Conservation (phyloP, 2,888 invertebrate species). For the Halictus ligatus region DNA sequence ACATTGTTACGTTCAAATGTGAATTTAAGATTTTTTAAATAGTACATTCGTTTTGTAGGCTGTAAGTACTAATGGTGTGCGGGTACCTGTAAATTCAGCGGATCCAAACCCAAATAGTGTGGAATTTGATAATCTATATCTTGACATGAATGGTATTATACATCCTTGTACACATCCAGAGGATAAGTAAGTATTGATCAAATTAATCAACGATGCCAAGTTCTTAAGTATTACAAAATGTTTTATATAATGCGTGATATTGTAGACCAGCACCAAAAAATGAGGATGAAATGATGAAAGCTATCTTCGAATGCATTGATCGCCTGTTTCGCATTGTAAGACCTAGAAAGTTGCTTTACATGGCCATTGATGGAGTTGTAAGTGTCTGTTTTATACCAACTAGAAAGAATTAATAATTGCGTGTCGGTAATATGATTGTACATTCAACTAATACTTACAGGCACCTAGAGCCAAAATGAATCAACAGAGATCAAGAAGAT, state of each 20-base stretch:
- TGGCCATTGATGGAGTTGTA: constrained; percentile 99
- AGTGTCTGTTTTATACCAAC: constrained; percentile 79
- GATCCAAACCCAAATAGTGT: constrained; percentile 97
- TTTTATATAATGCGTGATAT: not conserved
- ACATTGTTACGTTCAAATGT: not conserved
- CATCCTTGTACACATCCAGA: constrained; percentile 99
- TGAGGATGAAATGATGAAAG: constrained; percentile 99
- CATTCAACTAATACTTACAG: constrained; percentile 78
- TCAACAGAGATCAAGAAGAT: constrained; percentile 98
- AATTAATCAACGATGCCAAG: not conserved
- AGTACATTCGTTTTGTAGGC: constrained; percentile 85
- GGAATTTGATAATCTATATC: constrained; percentile 98
- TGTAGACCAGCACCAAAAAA: constrained; percentile 95
- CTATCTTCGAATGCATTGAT: constrained; percentile 99
- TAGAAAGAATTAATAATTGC: not conserved
- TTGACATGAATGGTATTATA: constrained; percentile 99
- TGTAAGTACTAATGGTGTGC: constrained; percentile 90
- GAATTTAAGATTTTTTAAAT: not conserved
- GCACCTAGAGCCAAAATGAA: constrained; percentile 99
- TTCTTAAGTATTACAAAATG: not conserved
- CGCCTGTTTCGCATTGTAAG: constrained; percentile 96
- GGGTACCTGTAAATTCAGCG: constrained; percentile 92
- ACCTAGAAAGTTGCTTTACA: constrained; percentile 96
- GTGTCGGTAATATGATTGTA: not conserved
- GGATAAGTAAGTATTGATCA: constrained; percentile 87